phyloP scores from a whole-genome alignment of 2,888 invertebrate genomes.

The Nipponacmea schrenckii region DNA sequence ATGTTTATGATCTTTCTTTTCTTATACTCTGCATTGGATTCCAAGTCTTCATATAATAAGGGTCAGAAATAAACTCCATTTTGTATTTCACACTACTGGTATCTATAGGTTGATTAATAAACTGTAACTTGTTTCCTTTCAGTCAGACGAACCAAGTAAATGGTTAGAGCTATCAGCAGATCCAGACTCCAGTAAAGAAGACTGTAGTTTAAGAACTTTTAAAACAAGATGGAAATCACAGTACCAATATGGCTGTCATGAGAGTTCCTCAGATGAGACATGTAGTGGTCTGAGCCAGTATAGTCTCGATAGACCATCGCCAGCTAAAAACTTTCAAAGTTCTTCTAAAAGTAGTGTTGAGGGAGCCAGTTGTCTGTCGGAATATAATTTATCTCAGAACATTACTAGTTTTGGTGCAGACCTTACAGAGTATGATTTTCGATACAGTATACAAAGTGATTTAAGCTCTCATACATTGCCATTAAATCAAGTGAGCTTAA shows the following conservation, averaged over 20 bases:
- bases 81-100: too few species aligned
- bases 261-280: neutral
- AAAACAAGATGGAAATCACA: neutral
- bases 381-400: neutral
- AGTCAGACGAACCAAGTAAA: conserved; percentile 20
- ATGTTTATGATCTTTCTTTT: too few species aligned
- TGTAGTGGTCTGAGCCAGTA: conserved; percentile 10
- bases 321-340: neutral
- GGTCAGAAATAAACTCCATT: too few species aligned
- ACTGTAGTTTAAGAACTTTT: conserved; percentile 11
- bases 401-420: neutral
- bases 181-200: conserved; percentile 25
- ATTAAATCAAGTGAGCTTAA: neutral
- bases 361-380: neutral
- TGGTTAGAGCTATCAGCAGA: conserved; percentile 29
- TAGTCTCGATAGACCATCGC: neutral
- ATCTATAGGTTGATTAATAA: too few species aligned
- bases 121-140: neutral
- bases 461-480: neutral
- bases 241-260: neutral
- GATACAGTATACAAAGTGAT: neutral
- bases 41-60: too few species aligned
- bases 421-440: neutral
- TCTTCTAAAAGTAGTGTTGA: neutral
- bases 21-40: too few species aligned